Conservation (phyloP, 2,113 vertebrate genomes). For the Physeter macrocephalus region DNA sequence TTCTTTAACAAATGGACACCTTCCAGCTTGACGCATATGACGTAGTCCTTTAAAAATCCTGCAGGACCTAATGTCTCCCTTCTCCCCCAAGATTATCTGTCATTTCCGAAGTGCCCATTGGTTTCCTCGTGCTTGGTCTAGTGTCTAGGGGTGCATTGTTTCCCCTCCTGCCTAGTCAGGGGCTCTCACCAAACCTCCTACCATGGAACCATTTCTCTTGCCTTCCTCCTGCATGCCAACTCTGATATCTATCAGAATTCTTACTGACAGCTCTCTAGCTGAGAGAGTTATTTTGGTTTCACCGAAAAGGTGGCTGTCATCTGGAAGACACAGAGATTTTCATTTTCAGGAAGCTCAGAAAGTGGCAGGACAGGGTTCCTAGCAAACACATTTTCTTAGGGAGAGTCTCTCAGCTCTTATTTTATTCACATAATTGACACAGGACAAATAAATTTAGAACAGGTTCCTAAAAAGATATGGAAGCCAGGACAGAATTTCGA, state of each 20-base stretch:
- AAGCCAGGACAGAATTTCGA: constrained; percentile 38
- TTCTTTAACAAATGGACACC: background rate
- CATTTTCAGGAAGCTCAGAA: constrained; percentile 53
- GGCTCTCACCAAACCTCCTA: background rate
- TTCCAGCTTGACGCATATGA: background rate
- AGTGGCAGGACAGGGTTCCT: constrained; percentile 44
- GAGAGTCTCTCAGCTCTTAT: constrained; percentile 15
- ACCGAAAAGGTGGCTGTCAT: constrained; percentile 68
- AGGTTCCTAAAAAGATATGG: background rate
- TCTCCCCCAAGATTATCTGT: background rate
- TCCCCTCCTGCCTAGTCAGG: background rate
- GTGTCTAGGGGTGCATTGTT: background rate
- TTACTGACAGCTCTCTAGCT: constrained; percentile 59
- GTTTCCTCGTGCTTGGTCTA: background rate
- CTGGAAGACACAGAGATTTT: constrained; percentile 60
- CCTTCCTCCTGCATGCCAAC: constrained; percentile 33
- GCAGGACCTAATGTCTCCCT: background rate
- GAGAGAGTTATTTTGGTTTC: constrained; percentile 72
- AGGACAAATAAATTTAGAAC: constrained; percentile 45
- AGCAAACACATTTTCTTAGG: constrained; percentile 44
- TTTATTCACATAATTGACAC: constrained; percentile 40
- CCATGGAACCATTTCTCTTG: constrained; percentile 20
- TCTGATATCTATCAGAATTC: constrained; percentile 51
- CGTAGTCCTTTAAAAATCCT: background rate
- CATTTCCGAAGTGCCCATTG: background rate